Percentiles rank a stretch among this genome's conserved stretches.
phyloP scores from a whole-genome alignment of 2,797 vertebrate genomes.

The Sternarchorhynchus goeldii region DNA sequence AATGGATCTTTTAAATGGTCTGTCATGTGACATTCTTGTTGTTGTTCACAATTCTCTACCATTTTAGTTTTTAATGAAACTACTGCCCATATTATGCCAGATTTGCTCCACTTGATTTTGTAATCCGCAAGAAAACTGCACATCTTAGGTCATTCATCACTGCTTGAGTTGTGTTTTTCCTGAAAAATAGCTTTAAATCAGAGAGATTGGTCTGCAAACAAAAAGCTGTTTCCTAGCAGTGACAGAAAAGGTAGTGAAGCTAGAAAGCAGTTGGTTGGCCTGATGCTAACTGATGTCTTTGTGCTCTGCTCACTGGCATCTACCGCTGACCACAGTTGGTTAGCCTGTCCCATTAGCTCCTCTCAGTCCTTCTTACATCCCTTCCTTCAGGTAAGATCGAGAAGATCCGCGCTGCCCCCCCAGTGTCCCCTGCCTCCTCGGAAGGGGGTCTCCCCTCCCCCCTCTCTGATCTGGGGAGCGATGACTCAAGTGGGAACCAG shows the following conservation, averaged over 20 bases:
- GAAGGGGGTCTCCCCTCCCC: slow-evolving; percentile 76
- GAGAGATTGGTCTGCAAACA: background rate
- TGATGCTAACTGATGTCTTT: background rate
- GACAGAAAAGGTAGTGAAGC: background rate
- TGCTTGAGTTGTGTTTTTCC: background rate
- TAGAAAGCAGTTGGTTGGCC: background rate
- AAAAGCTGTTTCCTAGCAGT: background rate
- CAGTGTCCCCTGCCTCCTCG: slow-evolving; percentile 82
- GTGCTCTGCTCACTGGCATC: background rate
- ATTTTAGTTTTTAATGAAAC: slow-evolving; percentile 1
- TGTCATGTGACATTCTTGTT: background rate
- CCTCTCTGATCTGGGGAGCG: slow-evolving; percentile 79
- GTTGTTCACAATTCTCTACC: background rate
- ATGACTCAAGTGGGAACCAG: slow-evolving; percentile 85
- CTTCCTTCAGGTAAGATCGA: slow-evolving; percentile 90
- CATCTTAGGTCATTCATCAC: background rate
- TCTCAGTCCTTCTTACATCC: background rate
- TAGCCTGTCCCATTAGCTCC: background rate
- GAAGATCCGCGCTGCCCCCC: slow-evolving; percentile 83
- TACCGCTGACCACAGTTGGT: background rate
- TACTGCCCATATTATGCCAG: background rate
- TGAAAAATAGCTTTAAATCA: background rate
- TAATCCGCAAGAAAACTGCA: too few relatives aligned
- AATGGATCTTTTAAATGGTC: too few relatives aligned
- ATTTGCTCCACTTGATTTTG: too few relatives aligned